Percentiles rank a stretch among this genome's conserved stretches.
Evolutionary conservation across 2,888 invertebrate species (phyloP).

Genomic region (Hydrotaea diabolus): DNA sequence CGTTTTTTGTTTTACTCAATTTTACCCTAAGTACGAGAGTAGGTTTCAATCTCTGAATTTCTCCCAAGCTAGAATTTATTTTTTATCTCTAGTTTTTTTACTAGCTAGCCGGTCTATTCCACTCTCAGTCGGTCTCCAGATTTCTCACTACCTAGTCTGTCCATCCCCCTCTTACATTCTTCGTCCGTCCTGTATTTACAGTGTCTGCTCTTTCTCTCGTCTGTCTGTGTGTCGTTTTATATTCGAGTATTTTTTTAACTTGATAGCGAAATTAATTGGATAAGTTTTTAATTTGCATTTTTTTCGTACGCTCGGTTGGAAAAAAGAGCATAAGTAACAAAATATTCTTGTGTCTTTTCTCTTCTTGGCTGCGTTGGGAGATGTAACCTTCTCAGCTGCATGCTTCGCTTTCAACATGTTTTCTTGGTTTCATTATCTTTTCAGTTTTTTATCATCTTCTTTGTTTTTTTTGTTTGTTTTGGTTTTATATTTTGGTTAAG

Average conservation of each 20-base stretch:
- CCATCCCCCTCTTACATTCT: no score
- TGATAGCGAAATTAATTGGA: constrained; percentile 68
- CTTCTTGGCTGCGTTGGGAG: neutral
- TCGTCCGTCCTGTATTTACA: no score
- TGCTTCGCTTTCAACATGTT: neutral
- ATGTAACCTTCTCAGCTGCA: constrained; percentile 27
- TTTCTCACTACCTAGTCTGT: neutral
- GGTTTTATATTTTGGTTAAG: neutral
- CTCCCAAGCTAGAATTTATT: no score
- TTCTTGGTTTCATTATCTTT: constrained; percentile 38
- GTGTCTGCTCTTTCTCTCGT: neutral
- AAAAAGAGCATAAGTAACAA: constrained; percentile 28
- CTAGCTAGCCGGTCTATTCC: neutral
- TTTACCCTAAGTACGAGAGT: neutral
- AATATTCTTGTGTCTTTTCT: constrained; percentile 20
- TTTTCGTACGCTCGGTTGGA: constrained; percentile 36
- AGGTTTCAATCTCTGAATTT: no score
- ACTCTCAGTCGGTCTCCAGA: neutral
- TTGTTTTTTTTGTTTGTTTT: neutral
- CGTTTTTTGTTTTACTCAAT: neutral
- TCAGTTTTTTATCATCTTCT: no score
- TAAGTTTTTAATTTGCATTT: constrained; percentile 68
- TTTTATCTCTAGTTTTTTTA: neutral
- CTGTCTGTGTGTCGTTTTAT: neutral
- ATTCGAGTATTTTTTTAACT: constrained; percentile 44